A percentile compares a stretch with the other conserved stretches of the same genome.
phyloP scores from a whole-genome alignment of 92 coral and sea anemone species.

The Blastomussa wellsi region DNA sequence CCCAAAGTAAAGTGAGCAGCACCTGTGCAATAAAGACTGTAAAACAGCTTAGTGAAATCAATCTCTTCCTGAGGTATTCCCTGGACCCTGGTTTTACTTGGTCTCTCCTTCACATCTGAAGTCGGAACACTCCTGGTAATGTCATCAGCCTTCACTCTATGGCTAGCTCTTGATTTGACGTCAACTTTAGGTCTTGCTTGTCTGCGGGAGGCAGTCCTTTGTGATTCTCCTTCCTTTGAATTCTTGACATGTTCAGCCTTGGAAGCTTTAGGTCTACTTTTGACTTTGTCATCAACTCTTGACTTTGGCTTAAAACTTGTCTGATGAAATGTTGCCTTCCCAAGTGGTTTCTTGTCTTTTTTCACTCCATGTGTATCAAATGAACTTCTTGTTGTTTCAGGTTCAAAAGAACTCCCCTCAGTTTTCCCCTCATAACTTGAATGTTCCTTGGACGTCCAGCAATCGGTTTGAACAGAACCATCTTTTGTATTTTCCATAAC shows the following conservation, averaged over 20 bases:
- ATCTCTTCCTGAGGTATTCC: not conserved
- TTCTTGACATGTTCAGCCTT: slow-evolving; percentile 19
- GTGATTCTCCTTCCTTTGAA: not conserved
- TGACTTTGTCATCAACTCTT: slow-evolving; percentile 5
- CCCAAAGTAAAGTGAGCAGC: not conserved
- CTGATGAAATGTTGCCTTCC: slow-evolving; percentile 11
- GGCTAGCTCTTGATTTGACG: slow-evolving; percentile 1
- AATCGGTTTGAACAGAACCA: not conserved
- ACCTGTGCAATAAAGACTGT: slow-evolving; percentile 18
- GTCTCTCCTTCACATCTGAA: slow-evolving; percentile 6
- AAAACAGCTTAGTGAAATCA: not conserved
- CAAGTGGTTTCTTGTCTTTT: slow-evolving; percentile 8
- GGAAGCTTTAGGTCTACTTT: slow-evolving; percentile 5
- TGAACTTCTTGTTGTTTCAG: not conserved
- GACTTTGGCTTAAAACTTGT: not conserved
- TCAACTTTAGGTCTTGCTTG: slow-evolving; percentile 10
- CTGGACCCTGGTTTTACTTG: not conserved
- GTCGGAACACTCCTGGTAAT: not conserved
- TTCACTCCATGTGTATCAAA: not conserved
- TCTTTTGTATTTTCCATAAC: not conserved
- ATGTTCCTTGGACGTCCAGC: not conserved
- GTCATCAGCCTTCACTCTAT: not conserved
- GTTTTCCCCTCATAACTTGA: not conserved
- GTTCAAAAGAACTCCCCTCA: not conserved
- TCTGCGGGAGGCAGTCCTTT: not conserved